Conservation (phyloP, 1,140 invertebrate species). For the Cherax quadricarinatus region DNA sequence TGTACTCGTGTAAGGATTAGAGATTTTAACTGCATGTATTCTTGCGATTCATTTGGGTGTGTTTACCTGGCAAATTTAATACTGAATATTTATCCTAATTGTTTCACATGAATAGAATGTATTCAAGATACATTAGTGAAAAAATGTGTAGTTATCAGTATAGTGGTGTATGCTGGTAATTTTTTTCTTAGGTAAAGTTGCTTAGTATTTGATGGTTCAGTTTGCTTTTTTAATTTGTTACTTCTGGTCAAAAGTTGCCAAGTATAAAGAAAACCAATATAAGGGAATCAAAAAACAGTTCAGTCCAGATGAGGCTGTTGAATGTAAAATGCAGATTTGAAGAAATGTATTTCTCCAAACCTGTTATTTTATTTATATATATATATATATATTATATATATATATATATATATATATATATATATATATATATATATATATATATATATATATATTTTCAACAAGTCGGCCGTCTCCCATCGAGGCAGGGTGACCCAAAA, state of each 20-base stretch:
- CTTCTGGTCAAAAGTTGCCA: not conserved
- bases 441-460: too few species aligned
- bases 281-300: too few species aligned
- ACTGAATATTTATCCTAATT: not conserved
- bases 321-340: too few species aligned
- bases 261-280: too few species aligned
- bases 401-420: too few species aligned
- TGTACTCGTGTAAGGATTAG: not conserved
- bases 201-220: not conserved
- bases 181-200: not conserved
- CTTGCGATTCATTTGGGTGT: not conserved
- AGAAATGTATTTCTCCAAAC: too few species aligned
- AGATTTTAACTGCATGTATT: not conserved
- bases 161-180: not conserved
- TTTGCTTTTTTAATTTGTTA: not conserved
- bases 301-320: too few species aligned
- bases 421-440: too few species aligned
- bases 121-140: not conserved
- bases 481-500: too few species aligned
- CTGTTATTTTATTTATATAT: not conserved
- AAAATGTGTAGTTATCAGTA: not conserved
- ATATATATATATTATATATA: too few species aligned
- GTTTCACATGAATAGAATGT: not conserved
- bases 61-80: not conserved
- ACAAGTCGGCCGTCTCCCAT: too few species aligned